Percentiles rank a stretch among this genome's conserved stretches.
These are phyloP conservation scores for Coilia nasus DNA, from an alignment of 2,797 vertebrate genomes.

Conservation along the genomic window DNA sequence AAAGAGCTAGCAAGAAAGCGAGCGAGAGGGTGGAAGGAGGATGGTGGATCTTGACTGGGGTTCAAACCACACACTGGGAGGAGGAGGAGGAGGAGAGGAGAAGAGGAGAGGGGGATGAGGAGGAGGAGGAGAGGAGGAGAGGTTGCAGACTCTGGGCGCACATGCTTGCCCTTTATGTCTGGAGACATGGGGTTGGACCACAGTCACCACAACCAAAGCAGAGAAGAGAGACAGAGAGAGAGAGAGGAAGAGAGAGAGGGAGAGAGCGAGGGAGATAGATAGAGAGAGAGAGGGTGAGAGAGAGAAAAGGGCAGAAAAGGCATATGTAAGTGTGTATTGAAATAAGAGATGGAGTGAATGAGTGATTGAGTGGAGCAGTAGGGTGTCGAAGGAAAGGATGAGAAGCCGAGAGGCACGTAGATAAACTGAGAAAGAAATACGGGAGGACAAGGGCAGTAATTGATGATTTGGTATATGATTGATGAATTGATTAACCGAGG, in stretches of 20 bases:
- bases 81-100: constrained; percentile 69
- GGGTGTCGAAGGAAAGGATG: background rate
- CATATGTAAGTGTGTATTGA: background rate
- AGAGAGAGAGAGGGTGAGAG: constrained; percentile 19
- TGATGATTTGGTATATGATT: background rate
- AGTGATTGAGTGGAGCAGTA: constrained; percentile 17
- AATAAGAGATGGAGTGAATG: background rate
- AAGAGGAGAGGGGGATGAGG: constrained; percentile 72
- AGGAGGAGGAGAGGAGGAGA: constrained; percentile 69
- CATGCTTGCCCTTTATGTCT: constrained; percentile 64
- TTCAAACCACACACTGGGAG: constrained; percentile 76
- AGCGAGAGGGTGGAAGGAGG: constrained; percentile 57
- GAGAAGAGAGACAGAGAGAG: constrained; percentile 71
- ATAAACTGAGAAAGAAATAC: background rate
- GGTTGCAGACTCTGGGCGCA: constrained; percentile 68
- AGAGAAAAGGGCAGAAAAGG: background rate
- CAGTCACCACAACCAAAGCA: constrained; percentile 66
- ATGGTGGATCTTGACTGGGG: constrained; percentile 73
- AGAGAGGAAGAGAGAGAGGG: constrained; percentile 48
- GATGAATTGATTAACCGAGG: background rate
- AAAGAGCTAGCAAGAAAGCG: background rate
- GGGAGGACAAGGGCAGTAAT: background rate
- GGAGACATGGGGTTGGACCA: constrained; percentile 81
- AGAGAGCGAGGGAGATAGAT: constrained; percentile 26
- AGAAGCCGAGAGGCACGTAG: background rate